Percentiles rank a stretch among this genome's conserved stretches.
phyloP scores from a whole-genome alignment of 2,797 vertebrate genomes.

The Malacoctenus gilli region DNA sequence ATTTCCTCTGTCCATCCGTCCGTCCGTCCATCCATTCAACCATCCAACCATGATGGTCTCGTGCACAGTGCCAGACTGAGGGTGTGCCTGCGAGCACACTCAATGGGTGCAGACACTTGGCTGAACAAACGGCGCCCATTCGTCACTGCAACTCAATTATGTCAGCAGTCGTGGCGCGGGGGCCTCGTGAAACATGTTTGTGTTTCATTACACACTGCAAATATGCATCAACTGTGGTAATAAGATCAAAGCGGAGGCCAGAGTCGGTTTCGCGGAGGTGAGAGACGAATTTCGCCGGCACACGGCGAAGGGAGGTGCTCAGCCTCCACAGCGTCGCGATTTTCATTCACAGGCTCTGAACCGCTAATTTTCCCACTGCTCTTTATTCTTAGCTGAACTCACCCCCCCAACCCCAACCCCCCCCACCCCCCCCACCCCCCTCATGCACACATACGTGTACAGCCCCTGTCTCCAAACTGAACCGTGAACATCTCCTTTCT shows the following conservation, averaged over 20 bases:
- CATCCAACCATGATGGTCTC: too few species aligned
- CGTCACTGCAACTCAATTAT: slow-evolving; percentile 63
- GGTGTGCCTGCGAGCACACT: slow-evolving; percentile 14
- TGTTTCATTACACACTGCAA: slow-evolving; percentile 43
- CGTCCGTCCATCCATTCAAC: too few species aligned
- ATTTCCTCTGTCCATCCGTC: too few species aligned
- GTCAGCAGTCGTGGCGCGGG: slow-evolving; percentile 28
- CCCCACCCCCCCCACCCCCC: too few species aligned
- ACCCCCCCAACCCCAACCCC: too few species aligned
- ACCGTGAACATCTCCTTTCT: slow-evolving; percentile 36
- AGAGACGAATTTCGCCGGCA: slow-evolving; percentile 11
- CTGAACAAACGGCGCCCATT: slow-evolving; percentile 54
- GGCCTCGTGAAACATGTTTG: slow-evolving; percentile 24
- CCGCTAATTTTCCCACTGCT: background rate
- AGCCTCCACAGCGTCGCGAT: too few species aligned
- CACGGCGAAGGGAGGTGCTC: too few species aligned
- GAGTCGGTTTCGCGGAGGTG: slow-evolving; percentile 13
- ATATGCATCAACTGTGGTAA: slow-evolving; percentile 11
- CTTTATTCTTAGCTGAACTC: slow-evolving; percentile 15
- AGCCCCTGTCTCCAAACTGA: slow-evolving; percentile 30
- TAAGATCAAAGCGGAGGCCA: slow-evolving; percentile 50
- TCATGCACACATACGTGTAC: slow-evolving; percentile 10
- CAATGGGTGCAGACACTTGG: slow-evolving; percentile 28
- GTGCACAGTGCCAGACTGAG: slow-evolving; percentile 6
- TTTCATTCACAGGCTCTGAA: slow-evolving; percentile 1